Percentiles rank a stretch among this genome's conserved stretches.
Evolutionary conservation across 2,113 vertebrate species (phyloP).

Genomic region (Xenopus laevis): DNA sequence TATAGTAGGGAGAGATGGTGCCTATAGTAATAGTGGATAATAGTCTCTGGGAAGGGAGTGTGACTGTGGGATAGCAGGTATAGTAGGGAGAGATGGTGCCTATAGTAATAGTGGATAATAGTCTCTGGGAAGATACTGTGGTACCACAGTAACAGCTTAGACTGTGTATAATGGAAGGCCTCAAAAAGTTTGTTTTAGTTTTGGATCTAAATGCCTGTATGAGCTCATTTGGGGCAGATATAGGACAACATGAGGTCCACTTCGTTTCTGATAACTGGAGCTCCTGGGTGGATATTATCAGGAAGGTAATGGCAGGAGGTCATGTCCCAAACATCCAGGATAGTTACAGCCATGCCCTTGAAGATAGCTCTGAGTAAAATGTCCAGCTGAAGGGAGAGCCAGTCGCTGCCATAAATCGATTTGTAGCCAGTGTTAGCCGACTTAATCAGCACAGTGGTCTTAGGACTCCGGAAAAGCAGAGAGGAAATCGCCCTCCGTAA

Average conservation of each 20-base stretch:
- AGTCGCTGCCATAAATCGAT: constrained; percentile 48
- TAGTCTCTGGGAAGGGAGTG: too few relatives aligned
- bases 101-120: too few relatives aligned
- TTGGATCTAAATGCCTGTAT: constrained; percentile 11
- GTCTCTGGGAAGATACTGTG: too few relatives aligned
- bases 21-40: too few relatives aligned
- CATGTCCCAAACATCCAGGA: constrained; percentile 56
- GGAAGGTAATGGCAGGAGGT: constrained; percentile 51
- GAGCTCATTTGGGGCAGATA: constrained; percentile 46
- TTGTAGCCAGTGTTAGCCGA: constrained; percentile 52
- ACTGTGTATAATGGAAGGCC: too few relatives aligned
- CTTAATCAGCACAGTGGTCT: constrained; percentile 49
- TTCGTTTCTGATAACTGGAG: constrained; percentile 47
- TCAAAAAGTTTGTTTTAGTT: constrained; percentile 40
- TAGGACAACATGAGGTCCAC: constrained; percentile 51
- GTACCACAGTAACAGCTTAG: too few relatives aligned
- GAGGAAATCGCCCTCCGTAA: constrained; percentile 35
- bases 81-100: too few relatives aligned
- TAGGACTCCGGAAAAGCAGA: constrained; percentile 42
- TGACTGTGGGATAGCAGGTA: too few relatives aligned
- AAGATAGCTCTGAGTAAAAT: constrained; percentile 43
- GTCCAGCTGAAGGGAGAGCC: constrained; percentile 54
- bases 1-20: too few relatives aligned
- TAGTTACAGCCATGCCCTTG: constrained; percentile 44
- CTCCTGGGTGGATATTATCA: constrained; percentile 42